Base-by-base conservation (phyloP, 2,888 invertebrate genomes). In the Oconnorella tubifera region DNA sequence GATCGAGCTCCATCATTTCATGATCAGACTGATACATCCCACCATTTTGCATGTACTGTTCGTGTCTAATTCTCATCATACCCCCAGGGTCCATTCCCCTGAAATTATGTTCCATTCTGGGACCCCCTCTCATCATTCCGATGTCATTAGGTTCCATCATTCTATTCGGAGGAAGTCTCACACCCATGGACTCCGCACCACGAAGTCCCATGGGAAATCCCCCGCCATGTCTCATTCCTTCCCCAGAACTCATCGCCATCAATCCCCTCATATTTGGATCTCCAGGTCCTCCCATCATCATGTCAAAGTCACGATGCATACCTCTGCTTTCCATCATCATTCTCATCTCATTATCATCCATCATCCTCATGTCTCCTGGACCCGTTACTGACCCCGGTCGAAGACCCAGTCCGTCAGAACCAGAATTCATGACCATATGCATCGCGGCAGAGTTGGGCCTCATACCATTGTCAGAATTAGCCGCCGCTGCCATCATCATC, bases 1-100 rank as follows among this genome's bases (percentile, higher is more conserved):
- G 28, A 6, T 51, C 60, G n/a, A 32, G 2, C 0, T 48, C 63
- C 27, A 48, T 29, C 23, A 58, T 53, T 27, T 28, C 32, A 14
- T 29, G 49, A 33, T 29, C 33, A 1, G 57, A 57, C 57, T 64
- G 63, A 59, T 67, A 62, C 53, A 62, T 55, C 28, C 55, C 62
- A 2, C 56, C 56, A 29, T 56, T 62, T 28, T 32, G 51, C 56
- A 55, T 32, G 33, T 62, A 32, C 62, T 56, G 56, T 23, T 56
- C 29, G 6, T 56, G 56, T 23, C 32, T 27, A 6, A 29, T 27
- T 31, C 48, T 62, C 56, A 62, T 58, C 27, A 10, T 28, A 25
- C 29, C 25, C 25, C 31, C 28, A 14, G 33, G 55, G 32, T 62
- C 55, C 55, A 62, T 62, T 28, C 62, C 55, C 28, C 59, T 33